phyloP scores from a whole-genome alignment of 2,797 vertebrate genomes.

The Naso thynnoides region DNA sequence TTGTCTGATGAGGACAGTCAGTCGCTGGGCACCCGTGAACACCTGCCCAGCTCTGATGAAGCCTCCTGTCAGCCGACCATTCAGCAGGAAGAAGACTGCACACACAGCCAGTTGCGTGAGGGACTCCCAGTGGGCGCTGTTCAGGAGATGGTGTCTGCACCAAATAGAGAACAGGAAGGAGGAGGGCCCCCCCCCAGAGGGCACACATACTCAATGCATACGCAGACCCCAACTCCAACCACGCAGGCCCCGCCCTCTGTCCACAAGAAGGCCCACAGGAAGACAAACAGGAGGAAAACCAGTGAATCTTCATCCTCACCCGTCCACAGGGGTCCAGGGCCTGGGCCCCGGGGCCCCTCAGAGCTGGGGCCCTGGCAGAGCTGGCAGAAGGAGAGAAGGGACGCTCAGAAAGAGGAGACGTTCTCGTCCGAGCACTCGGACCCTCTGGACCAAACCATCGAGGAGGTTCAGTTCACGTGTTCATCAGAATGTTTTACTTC shows the following conservation, averaged over 20 bases:
- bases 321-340: neutral
- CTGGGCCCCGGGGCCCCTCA: slow-evolving; percentile 6
- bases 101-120: slow-evolving; percentile 26
- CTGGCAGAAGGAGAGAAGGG: slow-evolving; percentile 63
- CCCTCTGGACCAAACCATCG: slow-evolving; percentile 83
- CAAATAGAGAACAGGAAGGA: slow-evolving; percentile 17
- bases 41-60: slow-evolving; percentile 75
- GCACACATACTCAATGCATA: neutral
- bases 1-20: slow-evolving; percentile 67
- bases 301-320: slow-evolving; percentile 53
- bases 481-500: too few species aligned
- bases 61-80: slow-evolving; percentile 49
- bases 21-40: slow-evolving; percentile 67
- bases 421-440: slow-evolving; percentile 66
- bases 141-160: slow-evolving; percentile 26
- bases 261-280: slow-evolving; percentile 84
- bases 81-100: slow-evolving; percentile 14
- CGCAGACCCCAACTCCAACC: neutral
- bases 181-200: neutral
- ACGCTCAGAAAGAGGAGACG: slow-evolving; percentile 51
- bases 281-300: slow-evolving; percentile 80
- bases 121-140: neutral
- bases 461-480: slow-evolving; percentile 70
- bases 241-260: slow-evolving; percentile 32
- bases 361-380: slow-evolving; percentile 38